Base-by-base conservation (phyloP, 2,888 invertebrate species). In the Dasysyrphus tricinctus region DNA sequence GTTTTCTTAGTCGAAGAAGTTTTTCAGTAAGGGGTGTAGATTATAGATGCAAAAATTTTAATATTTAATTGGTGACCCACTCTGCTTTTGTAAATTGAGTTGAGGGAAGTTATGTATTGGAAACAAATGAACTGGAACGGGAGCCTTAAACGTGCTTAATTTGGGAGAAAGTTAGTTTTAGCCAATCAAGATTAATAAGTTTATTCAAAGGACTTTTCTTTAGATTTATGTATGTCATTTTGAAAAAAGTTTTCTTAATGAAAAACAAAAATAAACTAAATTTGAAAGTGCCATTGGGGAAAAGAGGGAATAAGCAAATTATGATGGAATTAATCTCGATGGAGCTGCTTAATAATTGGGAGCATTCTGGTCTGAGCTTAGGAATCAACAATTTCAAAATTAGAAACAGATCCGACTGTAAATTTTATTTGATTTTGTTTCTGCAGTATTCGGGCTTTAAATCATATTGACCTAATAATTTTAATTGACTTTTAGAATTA, bases 1-100 rank as follows among this genome's bases (percentile, higher is more conserved):
- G 57, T 51, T 44, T 54, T 42, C 19, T 61, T 49, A 34, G 47
- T 1, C 16, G n/a, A 34, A 65, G 47, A 49, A 49, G 67, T 67
- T 65, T 8, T 12, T 32, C 6, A n/a, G 11, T 5, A 29, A n/a
- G n/a, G 42, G 24, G 19, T 69, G 19, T 32, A 67, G 34, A 29
- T 19, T 74, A 24, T 57, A 49, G 49, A 57, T 57, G 37, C 42
- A 34, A 24, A 49, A 49, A 69, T 76, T 76, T 57, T 49, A 76
- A 69, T 76, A 47, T 42, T 54, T 44, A 75, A 65, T 75, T 75
- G 63, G 42, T 47, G 24, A 51, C 37, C 47, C 49, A 32, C 3
- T 44, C 3, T 44, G 12, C 34, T 14, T 34, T 65, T 0, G 24
- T 37, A 49, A 59, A 59, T 73, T 61, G 14, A 61, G 24, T 61